phyloP scores from a whole-genome alignment of 2,797 vertebrate genomes.

The Pseudotriccus pelzelni region DNA sequence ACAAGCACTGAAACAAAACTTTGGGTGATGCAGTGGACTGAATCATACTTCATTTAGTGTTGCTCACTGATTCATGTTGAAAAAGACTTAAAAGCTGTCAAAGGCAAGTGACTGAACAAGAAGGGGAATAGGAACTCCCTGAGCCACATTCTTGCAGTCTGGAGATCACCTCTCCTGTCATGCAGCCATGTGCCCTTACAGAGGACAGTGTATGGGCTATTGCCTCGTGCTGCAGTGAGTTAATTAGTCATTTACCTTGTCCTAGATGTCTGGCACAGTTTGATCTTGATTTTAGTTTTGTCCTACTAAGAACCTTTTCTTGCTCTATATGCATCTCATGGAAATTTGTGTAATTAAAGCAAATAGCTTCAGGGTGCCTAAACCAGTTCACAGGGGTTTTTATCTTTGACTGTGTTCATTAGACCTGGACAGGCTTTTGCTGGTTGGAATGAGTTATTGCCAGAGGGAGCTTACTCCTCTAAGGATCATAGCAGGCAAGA shows the following conservation, averaged over 20 bases:
- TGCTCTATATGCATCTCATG: neutral
- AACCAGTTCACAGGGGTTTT: conserved; percentile 38
- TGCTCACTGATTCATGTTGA: neutral
- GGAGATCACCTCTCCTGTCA: neutral
- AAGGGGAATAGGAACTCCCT: neutral
- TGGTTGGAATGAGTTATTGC: neutral
- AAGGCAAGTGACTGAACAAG: neutral
- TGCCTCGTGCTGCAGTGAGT: neutral
- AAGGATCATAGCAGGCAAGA: neutral
- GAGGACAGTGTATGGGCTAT: neutral
- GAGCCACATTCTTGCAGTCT: conserved; percentile 1
- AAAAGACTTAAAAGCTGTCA: neutral
- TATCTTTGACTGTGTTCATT: neutral
- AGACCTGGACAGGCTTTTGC: neutral
- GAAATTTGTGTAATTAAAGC: conserved; percentile 34
- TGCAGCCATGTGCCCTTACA: neutral
- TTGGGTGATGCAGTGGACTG: neutral
- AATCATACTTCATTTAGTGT: neutral
- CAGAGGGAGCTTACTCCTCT: neutral
- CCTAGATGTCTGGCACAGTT: conserved; percentile 14
- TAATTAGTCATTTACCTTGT: conserved; percentile 1
- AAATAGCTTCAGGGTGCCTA: conserved; percentile 10
- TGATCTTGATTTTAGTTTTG: conserved; percentile 27
- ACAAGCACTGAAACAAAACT: neutral
- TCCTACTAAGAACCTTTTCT: conserved; percentile 47